Evolutionary conservation across 2,797 vertebrate species (phyloP).

Genomic region (Gobionotothen gibberifrons): DNA sequence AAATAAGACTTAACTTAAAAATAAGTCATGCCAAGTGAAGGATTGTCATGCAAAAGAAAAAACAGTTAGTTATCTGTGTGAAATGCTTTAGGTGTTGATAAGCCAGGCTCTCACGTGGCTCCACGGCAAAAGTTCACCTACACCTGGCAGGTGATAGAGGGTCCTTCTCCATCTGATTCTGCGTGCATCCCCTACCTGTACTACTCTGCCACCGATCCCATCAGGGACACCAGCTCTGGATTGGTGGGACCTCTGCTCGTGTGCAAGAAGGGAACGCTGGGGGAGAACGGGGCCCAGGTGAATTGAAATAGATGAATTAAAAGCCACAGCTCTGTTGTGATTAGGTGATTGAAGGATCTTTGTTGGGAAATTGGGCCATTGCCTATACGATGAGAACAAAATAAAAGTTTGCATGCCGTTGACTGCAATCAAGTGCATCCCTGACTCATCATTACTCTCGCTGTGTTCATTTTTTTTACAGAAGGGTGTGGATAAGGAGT

Average conservation of each 20-base stretch:
- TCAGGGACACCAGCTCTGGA: constrained; percentile 91
- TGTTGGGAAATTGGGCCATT: background rate
- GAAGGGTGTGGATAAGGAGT: constrained; percentile 88
- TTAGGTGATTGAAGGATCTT: background rate
- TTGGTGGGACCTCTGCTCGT: constrained; percentile 93
- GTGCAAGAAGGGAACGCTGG: constrained; percentile 87
- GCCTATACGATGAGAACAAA: too few relatives aligned
- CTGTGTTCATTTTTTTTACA: constrained; percentile 64
- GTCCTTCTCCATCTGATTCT: constrained; percentile 87
- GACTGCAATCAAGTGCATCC: background rate
- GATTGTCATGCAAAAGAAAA: background rate
- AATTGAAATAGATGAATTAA: too few relatives aligned
- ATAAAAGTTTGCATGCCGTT: background rate
- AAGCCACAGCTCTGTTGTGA: too few relatives aligned
- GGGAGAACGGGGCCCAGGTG: constrained; percentile 84
- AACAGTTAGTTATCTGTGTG: constrained; percentile 19
- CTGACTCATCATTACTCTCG: background rate
- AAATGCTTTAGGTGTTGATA: constrained; percentile 79
- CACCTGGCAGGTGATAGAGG: constrained; percentile 89
- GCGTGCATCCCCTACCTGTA: constrained; percentile 94
- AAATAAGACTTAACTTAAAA: background rate
- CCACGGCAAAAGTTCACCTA: constrained; percentile 90
- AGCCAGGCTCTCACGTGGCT: constrained; percentile 87
- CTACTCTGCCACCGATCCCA: constrained; percentile 88
- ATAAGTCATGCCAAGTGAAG: background rate